Base-by-base conservation (phyloP, 2,888 invertebrate species). In the Sabatieria punctata region DNA sequence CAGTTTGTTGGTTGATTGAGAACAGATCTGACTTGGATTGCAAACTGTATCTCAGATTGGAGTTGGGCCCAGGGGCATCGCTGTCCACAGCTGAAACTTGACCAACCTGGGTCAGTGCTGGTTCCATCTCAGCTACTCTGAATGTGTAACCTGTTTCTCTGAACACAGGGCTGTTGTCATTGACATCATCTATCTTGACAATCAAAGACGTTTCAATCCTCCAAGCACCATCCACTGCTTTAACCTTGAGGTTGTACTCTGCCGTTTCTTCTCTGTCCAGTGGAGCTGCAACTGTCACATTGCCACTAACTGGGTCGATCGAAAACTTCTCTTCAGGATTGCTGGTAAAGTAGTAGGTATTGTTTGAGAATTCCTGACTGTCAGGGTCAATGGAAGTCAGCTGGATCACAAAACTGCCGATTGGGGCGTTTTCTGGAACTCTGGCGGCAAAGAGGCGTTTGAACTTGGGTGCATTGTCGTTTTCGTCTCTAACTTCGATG, bases 111-210 rank as follows among this genome's bases (percentile, higher is more conserved):
- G 82, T 78, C 43, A 80, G 76, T 4, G 52, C 47, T 30, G 52
- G 45, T 25, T 85, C 82, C 11, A 84, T 67, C 63, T 86, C 91
- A 0, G 84, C 83, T 57, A 91, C 81, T 62, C 84, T 82, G 60
- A 85, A 85, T 58, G 79, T 81, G 64, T 93, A 91, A 54, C 75
- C 78, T 0, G 79, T 78, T 63, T 82, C 78, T 57, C 83, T 82
- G 64, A 91, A 93, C 65, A 82, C 81, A 0, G 93, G 93, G 0
- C 85, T 78, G 66, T 91, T 91, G 66, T 93, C 91, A 64, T 93
- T 93, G 60, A 85, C 83, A 68, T 93, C 91, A 66, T 85, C 82
- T 45, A 93, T 85, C 0, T 83, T 85, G 45, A 93, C 82, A 2
- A 85, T 84, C 8, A 93, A 70, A 0, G 84, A 80, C 0, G 89